These are phyloP conservation scores for Mechanitis messenoides DNA, from an alignment of 2,888 invertebrate genomes.

Conservation along the genomic window DNA sequence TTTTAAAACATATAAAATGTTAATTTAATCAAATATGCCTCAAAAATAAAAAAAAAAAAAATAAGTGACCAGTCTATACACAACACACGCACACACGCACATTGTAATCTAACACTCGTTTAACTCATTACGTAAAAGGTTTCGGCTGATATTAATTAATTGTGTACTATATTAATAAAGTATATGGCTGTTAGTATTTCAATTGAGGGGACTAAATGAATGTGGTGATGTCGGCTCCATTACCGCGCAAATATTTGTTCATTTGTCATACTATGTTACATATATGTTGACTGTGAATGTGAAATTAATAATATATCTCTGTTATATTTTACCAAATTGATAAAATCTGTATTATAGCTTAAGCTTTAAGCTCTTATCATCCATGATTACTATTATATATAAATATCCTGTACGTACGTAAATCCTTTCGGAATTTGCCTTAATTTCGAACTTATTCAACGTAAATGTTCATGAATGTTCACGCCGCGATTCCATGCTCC, in stretches of 20 bases:
- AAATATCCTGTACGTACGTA: too few relatives aligned
- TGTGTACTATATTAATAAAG: slow-evolving; percentile 1
- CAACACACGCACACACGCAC: neutral
- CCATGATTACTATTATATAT: too few relatives aligned
- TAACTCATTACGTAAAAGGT: slow-evolving; percentile 16
- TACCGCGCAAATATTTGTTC: slow-evolving; percentile 62
- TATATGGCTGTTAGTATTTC: slow-evolving; percentile 16
- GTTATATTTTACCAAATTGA: neutral
- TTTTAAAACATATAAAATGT: too few relatives aligned
- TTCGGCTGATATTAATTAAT: slow-evolving; percentile 13
- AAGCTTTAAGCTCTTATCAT: too few relatives aligned
- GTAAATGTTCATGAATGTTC: too few relatives aligned
- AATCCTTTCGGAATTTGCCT: too few relatives aligned
- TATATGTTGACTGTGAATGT: slow-evolving; percentile 32
- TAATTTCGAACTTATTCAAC: too few relatives aligned
- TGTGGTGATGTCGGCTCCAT: slow-evolving; percentile 51
- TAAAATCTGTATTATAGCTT: neutral
- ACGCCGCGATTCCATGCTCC: too few relatives aligned
- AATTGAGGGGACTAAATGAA: slow-evolving; percentile 37
- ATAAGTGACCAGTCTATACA: too few relatives aligned
- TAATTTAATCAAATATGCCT: too few relatives aligned
- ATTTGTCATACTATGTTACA: slow-evolving; percentile 46
- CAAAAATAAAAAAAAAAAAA: too few relatives aligned
- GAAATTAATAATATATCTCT: slow-evolving; percentile 1
- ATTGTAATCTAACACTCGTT: slow-evolving; percentile 9